Base-by-base conservation (phyloP, 2,888 invertebrate species). In the Sinelater perroti region DNA sequence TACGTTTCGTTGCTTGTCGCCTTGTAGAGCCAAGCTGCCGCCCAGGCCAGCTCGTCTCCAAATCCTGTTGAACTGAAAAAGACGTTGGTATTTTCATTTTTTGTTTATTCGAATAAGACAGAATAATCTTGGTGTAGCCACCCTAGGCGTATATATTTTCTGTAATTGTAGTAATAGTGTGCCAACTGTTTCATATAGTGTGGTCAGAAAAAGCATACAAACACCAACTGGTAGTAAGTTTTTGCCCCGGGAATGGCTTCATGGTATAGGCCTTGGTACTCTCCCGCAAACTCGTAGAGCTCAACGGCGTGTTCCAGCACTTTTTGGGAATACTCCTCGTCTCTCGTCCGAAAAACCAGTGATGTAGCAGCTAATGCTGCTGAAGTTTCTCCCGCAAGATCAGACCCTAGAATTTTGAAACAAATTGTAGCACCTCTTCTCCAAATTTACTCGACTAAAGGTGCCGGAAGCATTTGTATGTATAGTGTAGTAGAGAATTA, bases 301-400 rank as follows among this genome's bases (percentile, higher is more conserved):
- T 82, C 75, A 30, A 72, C 75, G 1, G 84, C 79, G 66, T 83
- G 83, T n/a, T 67, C 68, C 11, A 83, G 65, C 35, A 80, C 76
- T 28, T 70, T 57, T 8, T 70, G 70, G 0, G 82, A 77, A 65
- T 83, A 84, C 0, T 68, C 70, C 1, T 72, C 63, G 58, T 83
- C 76, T 8, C 75, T 66, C 28, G 72, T 70, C 7, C 73, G 75
- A 57, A 84, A 85, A 1, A 82, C 78, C 8, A 84, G 69, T 50
- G 81, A 81, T 1, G 82, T 78, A 0, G 83, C 82, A 1, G 85
- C 82, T 44, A 86, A 73, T 2, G 85, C 83, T 0, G 85, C 81
- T 0, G 82, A 81, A 0, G 82, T 81, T 69, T 86, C 85, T 1
- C 81, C 85, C 1, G 85, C 85, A 10, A 86, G 69, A 68, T 86